phyloP scores from a whole-genome alignment of 2,797 vertebrate species.

The Taenioides sp. region DNA sequence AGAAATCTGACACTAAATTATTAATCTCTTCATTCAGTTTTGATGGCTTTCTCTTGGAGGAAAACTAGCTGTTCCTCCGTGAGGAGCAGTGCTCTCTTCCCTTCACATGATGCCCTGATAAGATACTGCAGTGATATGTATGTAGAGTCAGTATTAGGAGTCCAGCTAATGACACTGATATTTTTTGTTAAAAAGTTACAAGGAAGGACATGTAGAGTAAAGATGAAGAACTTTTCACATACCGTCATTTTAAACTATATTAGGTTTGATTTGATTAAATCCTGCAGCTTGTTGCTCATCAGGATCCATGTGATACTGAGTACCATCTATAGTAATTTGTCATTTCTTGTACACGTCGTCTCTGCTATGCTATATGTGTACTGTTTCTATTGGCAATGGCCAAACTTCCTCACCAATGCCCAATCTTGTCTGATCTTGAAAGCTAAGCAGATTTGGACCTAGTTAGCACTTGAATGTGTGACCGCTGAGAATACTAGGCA shows the following conservation, averaged over 20 bases:
- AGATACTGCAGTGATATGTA: neutral
- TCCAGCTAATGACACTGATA: neutral
- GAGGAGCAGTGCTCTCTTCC: constrained; percentile 34
- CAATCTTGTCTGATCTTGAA: too few species aligned
- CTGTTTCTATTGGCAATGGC: too few species aligned
- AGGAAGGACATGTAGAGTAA: neutral
- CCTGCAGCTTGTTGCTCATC: neutral
- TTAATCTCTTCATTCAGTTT: constrained; percentile 83
- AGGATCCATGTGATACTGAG: neutral
- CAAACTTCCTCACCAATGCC: too few species aligned
- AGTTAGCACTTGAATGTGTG: too few species aligned
- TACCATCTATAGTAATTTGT: too few species aligned
- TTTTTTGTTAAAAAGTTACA: neutral
- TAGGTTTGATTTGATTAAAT: neutral
- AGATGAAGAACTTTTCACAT: neutral
- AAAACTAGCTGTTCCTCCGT: constrained; percentile 73
- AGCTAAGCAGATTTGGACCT: too few species aligned
- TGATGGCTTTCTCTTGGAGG: constrained; percentile 73
- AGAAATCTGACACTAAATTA: constrained; percentile 79
- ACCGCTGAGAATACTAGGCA: too few species aligned
- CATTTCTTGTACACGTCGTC: too few species aligned
- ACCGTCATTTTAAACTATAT: neutral
- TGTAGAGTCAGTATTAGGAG: neutral
- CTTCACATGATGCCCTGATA: constrained; percentile 2
- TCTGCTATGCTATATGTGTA: too few species aligned